These are phyloP conservation scores for Acanthosoma haemorrhoidale DNA, from an alignment of 2,888 invertebrate species.

Conservation along the genomic window DNA sequence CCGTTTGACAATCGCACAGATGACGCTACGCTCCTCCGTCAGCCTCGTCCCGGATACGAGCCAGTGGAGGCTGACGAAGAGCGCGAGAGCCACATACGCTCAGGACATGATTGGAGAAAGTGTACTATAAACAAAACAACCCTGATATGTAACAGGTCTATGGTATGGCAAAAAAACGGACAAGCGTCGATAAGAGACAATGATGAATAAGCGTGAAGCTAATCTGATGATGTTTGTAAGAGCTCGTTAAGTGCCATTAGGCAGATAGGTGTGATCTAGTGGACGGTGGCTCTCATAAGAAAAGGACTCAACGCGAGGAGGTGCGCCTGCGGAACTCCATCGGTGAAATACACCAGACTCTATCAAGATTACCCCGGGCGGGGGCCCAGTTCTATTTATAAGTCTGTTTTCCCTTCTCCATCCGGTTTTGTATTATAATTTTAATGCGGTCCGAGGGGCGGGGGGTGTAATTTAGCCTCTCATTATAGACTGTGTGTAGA, in stretches of 20 bases:
- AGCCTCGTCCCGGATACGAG: too few relatives aligned
- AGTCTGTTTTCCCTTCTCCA: not conserved
- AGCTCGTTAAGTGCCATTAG: not conserved
- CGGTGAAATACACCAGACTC: too few relatives aligned
- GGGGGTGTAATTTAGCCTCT: conserved; percentile 20
- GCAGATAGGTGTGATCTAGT: not conserved
- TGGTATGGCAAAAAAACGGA: not conserved
- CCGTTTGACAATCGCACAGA: too few relatives aligned
- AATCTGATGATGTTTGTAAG: not conserved
- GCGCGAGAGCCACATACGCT: too few relatives aligned
- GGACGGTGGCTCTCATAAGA: not conserved
- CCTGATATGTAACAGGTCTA: too few relatives aligned
- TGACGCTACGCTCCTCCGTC: too few relatives aligned
- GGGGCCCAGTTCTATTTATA: conserved; percentile 16
- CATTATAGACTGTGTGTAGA: conserved; percentile 5
- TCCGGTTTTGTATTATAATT: conserved; percentile 22
- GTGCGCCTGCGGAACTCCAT: too few relatives aligned
- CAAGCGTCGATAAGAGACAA: not conserved
- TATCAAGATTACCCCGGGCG: too few relatives aligned
- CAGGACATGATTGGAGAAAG: too few relatives aligned
- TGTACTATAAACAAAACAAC: too few relatives aligned
- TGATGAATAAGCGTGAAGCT: not conserved
- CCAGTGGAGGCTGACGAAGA: too few relatives aligned
- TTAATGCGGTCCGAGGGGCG: conserved; percentile 18
- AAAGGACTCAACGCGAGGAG: too few relatives aligned